A percentile compares a stretch with the other conserved stretches of the same genome.
These are phyloP conservation scores for Oncorhynchus masou DNA, from an alignment of 2,113 vertebrate species.

Conservation along the genomic window DNA sequence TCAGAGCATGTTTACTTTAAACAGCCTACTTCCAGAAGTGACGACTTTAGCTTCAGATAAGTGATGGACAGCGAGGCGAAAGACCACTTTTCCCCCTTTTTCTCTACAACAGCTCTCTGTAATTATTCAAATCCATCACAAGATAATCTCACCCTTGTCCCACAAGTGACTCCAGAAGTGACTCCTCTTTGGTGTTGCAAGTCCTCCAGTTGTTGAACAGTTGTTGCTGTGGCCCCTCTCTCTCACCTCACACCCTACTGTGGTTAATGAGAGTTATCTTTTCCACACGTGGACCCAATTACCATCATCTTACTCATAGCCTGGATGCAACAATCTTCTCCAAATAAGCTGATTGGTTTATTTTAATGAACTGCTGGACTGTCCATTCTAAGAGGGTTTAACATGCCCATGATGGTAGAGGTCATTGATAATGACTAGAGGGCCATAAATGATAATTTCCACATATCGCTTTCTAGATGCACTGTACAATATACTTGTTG, in stretches of 20 bases:
- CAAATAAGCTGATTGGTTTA: slow-evolving; percentile 33
- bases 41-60: slow-evolving; percentile 52
- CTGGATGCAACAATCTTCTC: slow-evolving; percentile 31
- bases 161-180: not conserved
- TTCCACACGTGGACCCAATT: slow-evolving; percentile 43
- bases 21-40: slow-evolving; percentile 53
- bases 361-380: slow-evolving; percentile 35
- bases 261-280: slow-evolving; percentile 46
- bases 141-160: slow-evolving; percentile 40
- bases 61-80: slow-evolving; percentile 51
- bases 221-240: slow-evolving; percentile 12
- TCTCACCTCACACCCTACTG: slow-evolving; percentile 30
- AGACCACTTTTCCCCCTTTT: slow-evolving; percentile 40
- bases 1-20: slow-evolving; percentile 43
- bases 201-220: slow-evolving; percentile 57
- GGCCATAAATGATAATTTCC: slow-evolving; percentile 13
- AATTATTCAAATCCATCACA: slow-evolving; percentile 55
- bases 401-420: slow-evolving; percentile 36
- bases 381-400: slow-evolving; percentile 14
- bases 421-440: slow-evolving; percentile 27
- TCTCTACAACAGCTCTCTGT: slow-evolving; percentile 23
- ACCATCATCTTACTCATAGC: not conserved
- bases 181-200: slow-evolving; percentile 40
- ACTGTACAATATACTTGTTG: not conserved
- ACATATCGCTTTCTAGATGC: slow-evolving; percentile 7